Evolutionary conservation across 2,113 vertebrate species (phyloP).

Genomic region (Albula goreensis): DNA sequence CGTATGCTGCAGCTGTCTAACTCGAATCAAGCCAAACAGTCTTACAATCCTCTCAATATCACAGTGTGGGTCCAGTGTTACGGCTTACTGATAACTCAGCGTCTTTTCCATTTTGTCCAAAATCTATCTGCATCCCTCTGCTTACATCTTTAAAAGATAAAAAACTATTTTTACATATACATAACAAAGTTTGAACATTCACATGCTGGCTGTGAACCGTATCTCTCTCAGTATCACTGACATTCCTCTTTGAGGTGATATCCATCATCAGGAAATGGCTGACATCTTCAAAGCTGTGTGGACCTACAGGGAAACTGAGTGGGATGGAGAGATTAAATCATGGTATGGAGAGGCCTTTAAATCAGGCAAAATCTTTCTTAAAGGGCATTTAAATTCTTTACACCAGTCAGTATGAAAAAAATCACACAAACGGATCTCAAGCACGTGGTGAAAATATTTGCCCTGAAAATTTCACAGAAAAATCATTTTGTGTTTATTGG

Average conservation of each 20-base stretch:
- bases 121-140: neutral
- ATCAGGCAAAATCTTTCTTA: neutral
- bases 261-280: constrained; percentile 20
- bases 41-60: neutral
- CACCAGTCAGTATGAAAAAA: neutral
- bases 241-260: constrained; percentile 21
- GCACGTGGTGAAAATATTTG: neutral
- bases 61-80: neutral
- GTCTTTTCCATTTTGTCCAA: neutral
- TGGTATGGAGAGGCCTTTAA: constrained; percentile 6
- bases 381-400: neutral
- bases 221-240: neutral
- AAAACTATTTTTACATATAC: neutral
- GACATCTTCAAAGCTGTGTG: constrained; percentile 18
- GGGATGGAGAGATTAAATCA: constrained; percentile 20
- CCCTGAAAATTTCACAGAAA: neutral
- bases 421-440: neutral
- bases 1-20: too few relatives aligned
- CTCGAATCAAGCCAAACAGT: neutral
- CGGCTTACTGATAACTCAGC: neutral
- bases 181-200: neutral
- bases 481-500: neutral
- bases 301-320: constrained; percentile 9
- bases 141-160: neutral
- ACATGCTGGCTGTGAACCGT: neutral